Conservation (phyloP, 2,888 invertebrate genomes). For the Polietes domitor region DNA sequence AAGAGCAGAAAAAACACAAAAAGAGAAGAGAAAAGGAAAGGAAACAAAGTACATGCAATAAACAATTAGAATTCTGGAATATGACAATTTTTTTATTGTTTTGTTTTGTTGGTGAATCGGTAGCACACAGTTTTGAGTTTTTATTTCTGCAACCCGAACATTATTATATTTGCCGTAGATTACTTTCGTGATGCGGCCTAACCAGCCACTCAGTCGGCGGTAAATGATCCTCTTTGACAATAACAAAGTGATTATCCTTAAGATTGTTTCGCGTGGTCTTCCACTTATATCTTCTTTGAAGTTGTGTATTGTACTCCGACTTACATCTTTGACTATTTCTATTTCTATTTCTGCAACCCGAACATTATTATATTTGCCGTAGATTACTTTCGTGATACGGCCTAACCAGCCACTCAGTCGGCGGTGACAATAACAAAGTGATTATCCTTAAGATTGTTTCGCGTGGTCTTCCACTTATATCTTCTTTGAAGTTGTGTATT, state of each 20-base stretch:
- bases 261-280: too few relatives aligned
- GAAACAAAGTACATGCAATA: too few relatives aligned
- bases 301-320: background rate
- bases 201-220: background rate
- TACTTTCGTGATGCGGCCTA: background rate
- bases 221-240: background rate
- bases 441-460: too few relatives aligned
- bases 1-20: too few relatives aligned
- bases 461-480: too few relatives aligned
- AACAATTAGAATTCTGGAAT: too few relatives aligned
- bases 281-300: too few relatives aligned
- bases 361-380: background rate
- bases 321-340: background rate
- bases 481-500: too few relatives aligned
- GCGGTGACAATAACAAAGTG: too few relatives aligned
- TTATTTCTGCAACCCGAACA: background rate
- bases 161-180: background rate
- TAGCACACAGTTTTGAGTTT: constrained; percentile 1
- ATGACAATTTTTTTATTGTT: too few relatives aligned
- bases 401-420: background rate
- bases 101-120: background rate
- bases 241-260: too few relatives aligned
- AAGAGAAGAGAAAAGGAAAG: too few relatives aligned
- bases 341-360: background rate
- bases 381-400: background rate